Conservation (phyloP, 2,113 vertebrate species). For the Oncorhynchus clarkii region DNA sequence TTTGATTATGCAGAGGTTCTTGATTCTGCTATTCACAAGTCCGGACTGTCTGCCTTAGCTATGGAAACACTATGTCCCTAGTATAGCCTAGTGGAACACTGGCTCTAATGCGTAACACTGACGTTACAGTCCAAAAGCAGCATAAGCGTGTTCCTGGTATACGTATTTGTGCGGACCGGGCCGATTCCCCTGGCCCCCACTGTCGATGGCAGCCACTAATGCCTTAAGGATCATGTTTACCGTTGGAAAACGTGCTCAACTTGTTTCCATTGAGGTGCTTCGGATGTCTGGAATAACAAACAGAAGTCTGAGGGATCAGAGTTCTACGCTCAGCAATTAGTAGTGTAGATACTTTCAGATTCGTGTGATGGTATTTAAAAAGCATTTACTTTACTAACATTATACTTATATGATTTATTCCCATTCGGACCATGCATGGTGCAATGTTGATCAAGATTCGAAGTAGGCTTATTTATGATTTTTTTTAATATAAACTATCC, state of each 20-base stretch:
- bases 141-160: conserved; percentile 64
- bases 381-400: background rate
- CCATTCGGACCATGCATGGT: too few relatives aligned
- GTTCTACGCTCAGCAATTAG: conserved; percentile 52
- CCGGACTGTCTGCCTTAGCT: too few relatives aligned
- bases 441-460: background rate
- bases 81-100: too few relatives aligned
- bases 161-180: conserved; percentile 59
- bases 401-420: too few relatives aligned
- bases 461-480: background rate
- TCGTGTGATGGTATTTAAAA: background rate
- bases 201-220: conserved; percentile 74
- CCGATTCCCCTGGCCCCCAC: conserved; percentile 63
- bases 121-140: too few relatives aligned
- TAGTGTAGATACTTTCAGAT: background rate
- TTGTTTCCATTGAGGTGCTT: conserved; percentile 77
- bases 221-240: conserved; percentile 79
- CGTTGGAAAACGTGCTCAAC: conserved; percentile 75
- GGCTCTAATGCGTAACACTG: too few relatives aligned
- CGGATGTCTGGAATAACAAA: conserved; percentile 78
- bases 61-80: too few relatives aligned
- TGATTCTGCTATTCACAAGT: too few relatives aligned
- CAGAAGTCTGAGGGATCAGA: conserved; percentile 71
- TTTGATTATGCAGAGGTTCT: too few relatives aligned
- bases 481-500: background rate